Base-by-base conservation (phyloP, 2,888 invertebrate species). In the Ormyrus thymus region DNA sequence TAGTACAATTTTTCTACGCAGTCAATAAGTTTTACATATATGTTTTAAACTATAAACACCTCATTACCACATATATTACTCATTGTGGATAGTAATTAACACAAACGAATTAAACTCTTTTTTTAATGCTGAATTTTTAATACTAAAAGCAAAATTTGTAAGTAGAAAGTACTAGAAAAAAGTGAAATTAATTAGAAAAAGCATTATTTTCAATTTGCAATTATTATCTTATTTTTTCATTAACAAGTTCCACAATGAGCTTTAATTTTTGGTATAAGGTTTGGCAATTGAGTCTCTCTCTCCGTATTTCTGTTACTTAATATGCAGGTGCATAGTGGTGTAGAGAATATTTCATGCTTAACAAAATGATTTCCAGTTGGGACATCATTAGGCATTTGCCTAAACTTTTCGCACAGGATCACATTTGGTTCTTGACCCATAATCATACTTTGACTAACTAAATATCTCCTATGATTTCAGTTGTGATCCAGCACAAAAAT, bases 231-330 rank as follows among this genome's bases (percentile, higher is more conserved):
- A 29, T 29, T 29, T 45, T 64, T 6, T 65, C 51, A 70, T 66
- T 73, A 45, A 72, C 46, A 29, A 46, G 9, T 68, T 69, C 76
- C 76, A 80, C 80, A 80, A 76, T 73, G 76, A 80, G 80, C 13
- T 76, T 72, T 65, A 50, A 73, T 73, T 69, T 53, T 69, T 62
- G 48, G 73, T 56, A 59, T 13, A 73, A 80, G 76, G 69, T 69
- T 80, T 76, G 72, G 76, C 59, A 80, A 76, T 80, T 69, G 80
- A 80, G 80, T 80, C 80, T 80, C 73, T 80, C 80, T 80, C 80
- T 80, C 80, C 80, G 11, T 76, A 64, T 66, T 80, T 48, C 69
- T 72, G 66, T 76, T 73, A 43, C 51, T 80, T 76, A 64, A 73
- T 77, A 55, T 80, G 79, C 79, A 68, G 50, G 64, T 75, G 75